Conservation (phyloP, 2,888 invertebrate genomes). For the Folsomia manolachei region DNA sequence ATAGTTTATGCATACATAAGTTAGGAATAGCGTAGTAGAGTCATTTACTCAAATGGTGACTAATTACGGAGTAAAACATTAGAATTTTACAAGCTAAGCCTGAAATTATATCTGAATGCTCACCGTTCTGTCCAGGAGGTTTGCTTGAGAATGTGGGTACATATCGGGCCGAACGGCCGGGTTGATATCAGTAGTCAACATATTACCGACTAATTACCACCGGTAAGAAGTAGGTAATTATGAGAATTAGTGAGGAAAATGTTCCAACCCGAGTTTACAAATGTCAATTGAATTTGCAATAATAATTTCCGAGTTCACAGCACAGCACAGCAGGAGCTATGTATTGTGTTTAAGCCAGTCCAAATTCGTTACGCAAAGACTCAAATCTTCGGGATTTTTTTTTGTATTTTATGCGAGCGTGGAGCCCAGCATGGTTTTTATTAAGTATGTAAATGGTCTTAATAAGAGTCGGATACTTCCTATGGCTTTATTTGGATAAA, state of each 20-base stretch:
- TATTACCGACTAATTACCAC: conserved; percentile 23
- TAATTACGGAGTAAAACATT: conserved; percentile 3
- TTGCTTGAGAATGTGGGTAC: conserved; percentile 45
- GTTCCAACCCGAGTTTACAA: too few relatives aligned
- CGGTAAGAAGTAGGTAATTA: too few relatives aligned
- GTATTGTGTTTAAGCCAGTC: too few relatives aligned
- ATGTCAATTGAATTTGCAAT: too few relatives aligned
- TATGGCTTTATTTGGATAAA: not conserved
- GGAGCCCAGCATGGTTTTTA: not conserved
- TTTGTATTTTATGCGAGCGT: too few relatives aligned
- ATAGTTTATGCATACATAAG: not conserved
- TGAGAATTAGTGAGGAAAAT: too few relatives aligned
- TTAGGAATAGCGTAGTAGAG: not conserved
- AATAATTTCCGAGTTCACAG: not conserved
- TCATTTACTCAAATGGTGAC: not conserved
- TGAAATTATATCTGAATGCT: conserved; percentile 23
- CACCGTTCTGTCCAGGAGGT: conserved; percentile 49
- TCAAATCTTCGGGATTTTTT: too few relatives aligned
- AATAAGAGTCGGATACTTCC: not conserved
- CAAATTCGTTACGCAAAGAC: too few relatives aligned
- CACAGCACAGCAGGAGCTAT: too few relatives aligned
- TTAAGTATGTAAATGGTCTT: not conserved
- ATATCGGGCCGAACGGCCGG: conserved; percentile 50
- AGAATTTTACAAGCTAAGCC: not conserved
- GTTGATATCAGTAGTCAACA: conserved; percentile 50